These are phyloP conservation scores for Chaetodon auriga DNA, from an alignment of 2,113 vertebrate genomes.

Conservation along the genomic window DNA sequence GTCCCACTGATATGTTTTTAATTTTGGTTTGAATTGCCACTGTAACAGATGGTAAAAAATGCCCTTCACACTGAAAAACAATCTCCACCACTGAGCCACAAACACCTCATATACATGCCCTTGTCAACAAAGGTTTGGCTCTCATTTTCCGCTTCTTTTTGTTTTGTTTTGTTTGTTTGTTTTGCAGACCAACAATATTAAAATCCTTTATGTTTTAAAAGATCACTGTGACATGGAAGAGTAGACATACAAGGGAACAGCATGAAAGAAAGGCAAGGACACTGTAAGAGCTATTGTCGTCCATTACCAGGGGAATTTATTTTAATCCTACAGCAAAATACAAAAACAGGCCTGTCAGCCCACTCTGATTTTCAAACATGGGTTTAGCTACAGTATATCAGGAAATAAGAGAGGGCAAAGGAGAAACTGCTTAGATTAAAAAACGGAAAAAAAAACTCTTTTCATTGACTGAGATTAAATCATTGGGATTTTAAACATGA, in stretches of 20 bases:
- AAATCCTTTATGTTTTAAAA: conserved; percentile 54
- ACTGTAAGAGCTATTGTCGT: conserved; percentile 46
- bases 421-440: conserved; percentile 20
- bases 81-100: conserved; percentile 22
- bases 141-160: neutral
- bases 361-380: conserved; percentile 41
- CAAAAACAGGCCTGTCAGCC: conserved; percentile 57
- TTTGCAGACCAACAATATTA: neutral
- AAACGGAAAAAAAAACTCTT: conserved; percentile 27
- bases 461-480: conserved; percentile 62
- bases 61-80: conserved; percentile 38
- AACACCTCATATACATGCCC: neutral
- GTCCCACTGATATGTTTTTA: neutral
- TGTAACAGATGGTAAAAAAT: conserved; percentile 35
- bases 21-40: conserved; percentile 26
- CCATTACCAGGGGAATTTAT: conserved; percentile 39
- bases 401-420: conserved; percentile 23
- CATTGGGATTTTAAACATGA: conserved; percentile 65
- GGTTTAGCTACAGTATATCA: conserved; percentile 28
- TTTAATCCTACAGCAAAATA: conserved; percentile 35
- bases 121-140: conserved; percentile 1
- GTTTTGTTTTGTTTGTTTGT: neutral
- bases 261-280: conserved; percentile 38
- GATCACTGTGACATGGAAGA: conserved; percentile 27
- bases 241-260: conserved; percentile 19